These are phyloP conservation scores for Poeciliopsis presidionis DNA, from an alignment of 2,797 vertebrate genomes.

Conservation along the genomic window DNA sequence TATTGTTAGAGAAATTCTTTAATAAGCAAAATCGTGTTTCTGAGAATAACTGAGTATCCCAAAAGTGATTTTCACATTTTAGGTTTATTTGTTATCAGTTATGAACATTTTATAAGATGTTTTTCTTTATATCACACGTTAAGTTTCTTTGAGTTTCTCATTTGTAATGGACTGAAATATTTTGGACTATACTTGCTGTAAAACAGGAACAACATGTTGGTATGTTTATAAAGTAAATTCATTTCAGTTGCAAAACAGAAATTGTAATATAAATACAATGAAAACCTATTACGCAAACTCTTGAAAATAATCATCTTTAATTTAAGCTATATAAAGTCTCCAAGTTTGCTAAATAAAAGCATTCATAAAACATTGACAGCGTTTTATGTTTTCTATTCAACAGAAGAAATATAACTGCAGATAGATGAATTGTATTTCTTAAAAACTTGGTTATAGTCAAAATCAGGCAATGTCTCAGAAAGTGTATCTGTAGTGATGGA, in stretches of 20 bases:
- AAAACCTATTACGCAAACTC: constrained; percentile 1
- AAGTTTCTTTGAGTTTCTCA: not conserved
- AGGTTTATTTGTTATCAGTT: not conserved
- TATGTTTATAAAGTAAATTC: not conserved
- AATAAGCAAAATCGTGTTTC: constrained; percentile 1
- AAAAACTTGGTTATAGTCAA: constrained; percentile 25
- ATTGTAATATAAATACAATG: not conserved
- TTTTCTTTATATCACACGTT: not conserved
- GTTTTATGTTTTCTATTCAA: constrained; percentile 32
- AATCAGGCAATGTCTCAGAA: constrained; percentile 26
- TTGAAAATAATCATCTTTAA: constrained; percentile 22
- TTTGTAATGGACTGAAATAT: not conserved
- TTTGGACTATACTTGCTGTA: not conserved
- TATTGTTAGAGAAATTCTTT: not conserved
- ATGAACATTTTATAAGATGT: not conserved
- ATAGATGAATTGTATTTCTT: constrained; percentile 55
- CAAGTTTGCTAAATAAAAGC: constrained; percentile 15
- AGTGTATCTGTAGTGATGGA: constrained; percentile 41
- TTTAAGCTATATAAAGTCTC: constrained; percentile 9
- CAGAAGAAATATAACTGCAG: constrained; percentile 34
- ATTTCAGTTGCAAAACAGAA: constrained; percentile 3
- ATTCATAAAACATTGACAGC: constrained; percentile 28
- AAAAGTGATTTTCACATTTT: not conserved
- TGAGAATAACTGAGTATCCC: constrained; percentile 2
- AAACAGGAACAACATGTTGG: not conserved